Base-by-base conservation (phyloP, 2,113 vertebrate genomes). In the Propithecus coquereli region DNA sequence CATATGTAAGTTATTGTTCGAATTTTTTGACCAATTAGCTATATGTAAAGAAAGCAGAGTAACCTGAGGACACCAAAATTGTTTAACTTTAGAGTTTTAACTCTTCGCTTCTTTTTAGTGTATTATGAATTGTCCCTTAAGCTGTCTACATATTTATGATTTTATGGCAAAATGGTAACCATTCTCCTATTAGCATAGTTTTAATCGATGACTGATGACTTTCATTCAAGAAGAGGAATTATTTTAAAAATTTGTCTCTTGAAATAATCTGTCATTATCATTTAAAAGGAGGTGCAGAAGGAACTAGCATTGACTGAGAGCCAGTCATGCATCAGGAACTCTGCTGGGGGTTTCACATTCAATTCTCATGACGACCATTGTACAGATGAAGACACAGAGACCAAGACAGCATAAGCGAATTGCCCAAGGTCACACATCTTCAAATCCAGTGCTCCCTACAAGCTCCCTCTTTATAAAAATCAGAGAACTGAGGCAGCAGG, bases 21-120 rank as follows among this genome's bases (percentile, higher is more conserved):
- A 80, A 92, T 84, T 80, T 91, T 92, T 93, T 88, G 5, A 88
- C 2, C 16, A 89, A 85, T 47, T 20, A 68, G 40, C 13, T 82
- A 80, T 9, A 52, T 10, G 81, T 66, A 52, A 91, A 86, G 37
- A 90, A 32, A 68, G 79, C 8, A 83, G 43, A 50, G 16, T 50
- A 23, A 13, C 23, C 23, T 45, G 30, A 32, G 8, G 37, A 87
- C 17, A 88, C 25, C 45, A 87, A 20, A 90, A 73, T 61, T 94
- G 37, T 47, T 94, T 91, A 77, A 84, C 22, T 87, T 89, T 2
- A n/a, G 37, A 91, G 57, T 83, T 93, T 83, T n/a, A 79, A 66
- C 25, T 77, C 76, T 71, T 40, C 12, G n/a, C 76, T 70, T 95
- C 27, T 91, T 7, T 57, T 90, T 73, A 43, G 10, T 59, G 6